Evolutionary conservation across 2,113 vertebrate species (phyloP).

Genomic region (Xiphophorus hellerii): DNA sequence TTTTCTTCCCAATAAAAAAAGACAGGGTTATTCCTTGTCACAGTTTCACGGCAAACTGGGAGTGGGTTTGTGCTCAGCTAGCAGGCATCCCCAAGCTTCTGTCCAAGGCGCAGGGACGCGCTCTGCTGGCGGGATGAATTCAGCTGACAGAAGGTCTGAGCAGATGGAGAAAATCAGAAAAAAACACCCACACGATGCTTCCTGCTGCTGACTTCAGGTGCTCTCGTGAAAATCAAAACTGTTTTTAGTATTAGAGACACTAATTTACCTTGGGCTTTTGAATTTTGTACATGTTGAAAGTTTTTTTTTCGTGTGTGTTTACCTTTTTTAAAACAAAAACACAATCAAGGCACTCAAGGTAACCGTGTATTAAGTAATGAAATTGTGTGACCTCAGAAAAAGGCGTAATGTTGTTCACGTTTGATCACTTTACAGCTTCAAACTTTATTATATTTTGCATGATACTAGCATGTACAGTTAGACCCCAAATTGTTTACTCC

Average conservation of each 20-base stretch:
- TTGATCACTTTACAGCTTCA: too few species aligned
- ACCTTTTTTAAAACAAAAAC: too few species aligned
- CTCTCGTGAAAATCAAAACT: slow-evolving; percentile 1
- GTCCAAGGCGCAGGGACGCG: slow-evolving; percentile 66
- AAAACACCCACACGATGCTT: not conserved
- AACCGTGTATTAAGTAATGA: too few species aligned
- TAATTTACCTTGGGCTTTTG: too few species aligned
- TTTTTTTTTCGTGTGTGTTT: too few species aligned
- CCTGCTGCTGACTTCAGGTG: slow-evolving; percentile 34
- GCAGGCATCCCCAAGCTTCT: slow-evolving; percentile 31
- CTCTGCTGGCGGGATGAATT: slow-evolving; percentile 66
- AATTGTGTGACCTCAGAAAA: too few species aligned
- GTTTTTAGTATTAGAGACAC: not conserved
- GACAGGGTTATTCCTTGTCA: slow-evolving; percentile 51
- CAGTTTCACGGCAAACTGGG: slow-evolving; percentile 56
- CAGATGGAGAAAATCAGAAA: slow-evolving; percentile 6
- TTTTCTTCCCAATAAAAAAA: not conserved
- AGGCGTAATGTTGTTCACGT: too few species aligned
- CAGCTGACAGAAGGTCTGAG: slow-evolving; percentile 4
- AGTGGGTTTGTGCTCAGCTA: slow-evolving; percentile 43
- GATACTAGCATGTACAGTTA: too few species aligned
- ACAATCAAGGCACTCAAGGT: too few species aligned
- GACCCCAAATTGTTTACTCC: too few species aligned
- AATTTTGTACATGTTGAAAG: too few species aligned
- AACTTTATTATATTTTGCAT: too few species aligned